Conservation (phyloP, 1,140 invertebrate species). For the Drosophila navojoa region DNA sequence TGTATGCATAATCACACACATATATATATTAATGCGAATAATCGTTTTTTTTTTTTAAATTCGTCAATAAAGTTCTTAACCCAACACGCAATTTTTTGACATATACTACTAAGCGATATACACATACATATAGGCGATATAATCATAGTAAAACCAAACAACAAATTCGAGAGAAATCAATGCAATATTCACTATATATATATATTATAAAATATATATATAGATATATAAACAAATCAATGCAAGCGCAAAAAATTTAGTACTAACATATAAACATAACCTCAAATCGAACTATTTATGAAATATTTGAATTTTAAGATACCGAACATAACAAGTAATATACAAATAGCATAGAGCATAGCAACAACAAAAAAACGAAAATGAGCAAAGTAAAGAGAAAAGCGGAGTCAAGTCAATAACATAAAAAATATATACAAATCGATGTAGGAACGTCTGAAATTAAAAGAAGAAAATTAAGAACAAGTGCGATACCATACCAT, state of each 20-base stretch:
- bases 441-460: slow-evolving; percentile 33
- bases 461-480: slow-evolving; percentile 11
- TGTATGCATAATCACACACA: background rate
- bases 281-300: slow-evolving; percentile 51
- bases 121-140: slow-evolving; percentile 49
- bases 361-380: background rate
- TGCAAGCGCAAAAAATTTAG: slow-evolving; percentile 51
- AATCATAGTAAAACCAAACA: slow-evolving; percentile 52
- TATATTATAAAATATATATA: slow-evolving; percentile 43
- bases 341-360: slow-evolving; percentile 37
- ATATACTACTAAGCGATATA: slow-evolving; percentile 56
- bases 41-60: slow-evolving; percentile 63
- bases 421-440: slow-evolving; percentile 14
- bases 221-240: slow-evolving; percentile 64
- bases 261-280: slow-evolving; percentile 52
- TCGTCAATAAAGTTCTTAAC: slow-evolving; percentile 56
- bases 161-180: slow-evolving; percentile 25
- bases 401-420: slow-evolving; percentile 50
- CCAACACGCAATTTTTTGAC: slow-evolving; percentile 58
- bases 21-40: slow-evolving; percentile 34
- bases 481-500: slow-evolving; percentile 74
- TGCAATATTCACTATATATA: slow-evolving; percentile 4
- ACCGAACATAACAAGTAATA: slow-evolving; percentile 20
- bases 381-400: background rate
- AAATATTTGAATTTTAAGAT: slow-evolving; percentile 66